These are phyloP conservation scores for Meles meles DNA, from an alignment of 2,113 vertebrate species.

Conservation along the genomic window DNA sequence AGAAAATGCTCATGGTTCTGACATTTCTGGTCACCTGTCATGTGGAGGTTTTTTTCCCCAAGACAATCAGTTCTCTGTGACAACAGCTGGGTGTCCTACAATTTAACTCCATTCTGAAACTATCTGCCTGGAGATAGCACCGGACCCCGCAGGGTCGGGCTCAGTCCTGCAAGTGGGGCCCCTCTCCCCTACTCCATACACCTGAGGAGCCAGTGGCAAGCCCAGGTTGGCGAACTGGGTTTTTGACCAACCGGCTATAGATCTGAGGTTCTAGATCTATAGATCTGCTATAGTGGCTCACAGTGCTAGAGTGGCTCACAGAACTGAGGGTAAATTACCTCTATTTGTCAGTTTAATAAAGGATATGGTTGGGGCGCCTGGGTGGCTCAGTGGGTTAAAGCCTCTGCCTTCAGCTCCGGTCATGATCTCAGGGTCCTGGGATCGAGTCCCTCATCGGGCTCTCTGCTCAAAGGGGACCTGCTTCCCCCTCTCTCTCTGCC, in stretches of 20 bases:
- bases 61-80: background rate
- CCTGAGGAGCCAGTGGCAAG: background rate
- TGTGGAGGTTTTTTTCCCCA: background rate
- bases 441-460: too few relatives aligned
- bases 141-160: background rate
- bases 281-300: background rate
- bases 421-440: too few relatives aligned
- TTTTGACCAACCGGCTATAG: background rate
- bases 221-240: background rate
- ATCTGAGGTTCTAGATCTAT: background rate
- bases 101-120: background rate
- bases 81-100: background rate
- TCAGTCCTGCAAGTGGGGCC: background rate
- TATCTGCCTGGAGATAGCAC: background rate
- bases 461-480: too few relatives aligned
- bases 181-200: background rate
- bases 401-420: too few relatives aligned
- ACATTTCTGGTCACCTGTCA: background rate
- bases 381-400: too few relatives aligned
- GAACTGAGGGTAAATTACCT: background rate
- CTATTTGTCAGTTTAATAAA: background rate
- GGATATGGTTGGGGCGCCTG: too few relatives aligned
- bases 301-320: background rate
- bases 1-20: background rate
- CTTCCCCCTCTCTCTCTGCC: too few relatives aligned